Evolutionary conservation across 2,113 vertebrate species (phyloP).

Genomic region (Leiothrix lutea): DNA sequence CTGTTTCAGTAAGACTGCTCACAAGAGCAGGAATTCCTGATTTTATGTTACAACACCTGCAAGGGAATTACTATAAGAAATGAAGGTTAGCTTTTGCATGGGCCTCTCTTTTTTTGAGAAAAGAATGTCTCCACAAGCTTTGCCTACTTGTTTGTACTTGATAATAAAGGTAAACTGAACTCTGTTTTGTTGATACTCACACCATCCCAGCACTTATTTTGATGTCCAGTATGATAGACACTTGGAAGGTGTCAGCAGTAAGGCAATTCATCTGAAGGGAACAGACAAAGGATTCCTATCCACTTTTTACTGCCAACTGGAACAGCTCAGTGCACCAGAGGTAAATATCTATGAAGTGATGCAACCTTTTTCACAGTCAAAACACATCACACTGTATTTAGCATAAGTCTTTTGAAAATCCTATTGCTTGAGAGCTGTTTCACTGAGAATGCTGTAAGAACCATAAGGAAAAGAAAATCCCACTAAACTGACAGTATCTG

Average conservation of each 20-base stretch:
- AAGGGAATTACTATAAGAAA: background rate
- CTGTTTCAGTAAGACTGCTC: background rate
- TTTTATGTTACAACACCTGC: background rate
- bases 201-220: background rate
- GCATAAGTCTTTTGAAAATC: background rate
- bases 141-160: background rate
- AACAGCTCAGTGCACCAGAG: background rate
- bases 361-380: background rate
- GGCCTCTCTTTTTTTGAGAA: background rate
- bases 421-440: background rate
- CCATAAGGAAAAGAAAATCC: background rate
- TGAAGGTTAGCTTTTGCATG: background rate
- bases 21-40: background rate
- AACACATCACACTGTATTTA: background rate
- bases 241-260: background rate
- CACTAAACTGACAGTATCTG: background rate
- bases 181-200: background rate
- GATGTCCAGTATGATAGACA: background rate
- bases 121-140: background rate
- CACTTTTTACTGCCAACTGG: background rate
- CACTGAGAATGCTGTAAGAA: background rate
- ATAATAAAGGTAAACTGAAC: background rate
- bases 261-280: background rate
- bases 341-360: background rate
- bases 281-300: background rate